phyloP scores from a whole-genome alignment of 1,140 invertebrate species.

The Melitaea cinxia region DNA sequence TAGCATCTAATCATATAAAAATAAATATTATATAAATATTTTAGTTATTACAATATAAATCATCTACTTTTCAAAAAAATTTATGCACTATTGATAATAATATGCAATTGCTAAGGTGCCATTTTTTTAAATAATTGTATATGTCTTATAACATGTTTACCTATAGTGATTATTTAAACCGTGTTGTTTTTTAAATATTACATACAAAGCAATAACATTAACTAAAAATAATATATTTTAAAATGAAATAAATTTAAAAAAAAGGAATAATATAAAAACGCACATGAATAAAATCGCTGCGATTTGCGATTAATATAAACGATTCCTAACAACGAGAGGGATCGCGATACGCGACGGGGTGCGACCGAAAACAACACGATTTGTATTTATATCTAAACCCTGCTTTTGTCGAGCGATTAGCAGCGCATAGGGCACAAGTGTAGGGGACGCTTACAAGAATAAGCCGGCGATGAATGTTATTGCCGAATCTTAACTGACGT shows the following conservation, averaged over 20 bases:
- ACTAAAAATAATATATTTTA: background rate
- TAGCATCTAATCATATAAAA: background rate
- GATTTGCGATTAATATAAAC: conserved; percentile 25
- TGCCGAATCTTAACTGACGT: conserved; percentile 32
- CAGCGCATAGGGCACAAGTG: conserved; percentile 52
- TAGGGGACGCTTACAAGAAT: conserved; percentile 53
- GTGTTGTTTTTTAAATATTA: too few relatives aligned
- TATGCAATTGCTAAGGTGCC: too few relatives aligned
- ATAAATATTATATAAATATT: too few relatives aligned
- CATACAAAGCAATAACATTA: too few relatives aligned
- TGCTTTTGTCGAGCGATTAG: conserved; percentile 75
- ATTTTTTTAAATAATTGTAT: too few relatives aligned
- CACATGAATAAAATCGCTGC: background rate
- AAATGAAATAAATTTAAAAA: background rate
- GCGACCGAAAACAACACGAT: conserved; percentile 78
- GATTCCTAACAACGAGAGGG: conserved; percentile 38
- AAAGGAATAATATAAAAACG: too few relatives aligned
- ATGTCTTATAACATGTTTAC: too few relatives aligned
- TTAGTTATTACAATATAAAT: too few relatives aligned
- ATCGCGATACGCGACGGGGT: conserved; percentile 46
- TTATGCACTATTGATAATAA: too few relatives aligned
- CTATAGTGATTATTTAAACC: too few relatives aligned
- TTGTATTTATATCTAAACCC: conserved; percentile 78
- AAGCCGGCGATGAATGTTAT: conserved; percentile 42
- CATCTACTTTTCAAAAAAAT: too few relatives aligned